phyloP scores from a whole-genome alignment of 2,113 vertebrate species.

The Megaleporinus macrocephalus region DNA sequence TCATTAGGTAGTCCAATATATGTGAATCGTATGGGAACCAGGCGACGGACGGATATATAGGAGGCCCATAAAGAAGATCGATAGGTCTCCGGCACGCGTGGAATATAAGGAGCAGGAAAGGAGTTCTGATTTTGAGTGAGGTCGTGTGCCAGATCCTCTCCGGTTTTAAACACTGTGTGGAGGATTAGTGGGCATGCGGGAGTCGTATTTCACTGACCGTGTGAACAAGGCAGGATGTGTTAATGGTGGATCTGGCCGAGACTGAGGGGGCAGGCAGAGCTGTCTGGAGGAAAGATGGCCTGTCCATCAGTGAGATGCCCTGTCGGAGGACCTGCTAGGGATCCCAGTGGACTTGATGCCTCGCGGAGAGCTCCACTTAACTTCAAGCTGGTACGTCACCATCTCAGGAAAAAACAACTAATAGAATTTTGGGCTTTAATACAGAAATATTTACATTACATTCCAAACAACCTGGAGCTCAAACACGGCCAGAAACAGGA shows the following conservation, averaged over 20 bases:
- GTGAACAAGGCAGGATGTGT: background rate
- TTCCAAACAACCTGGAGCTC: too few relatives aligned
- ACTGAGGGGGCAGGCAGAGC: background rate
- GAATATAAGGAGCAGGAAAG: background rate
- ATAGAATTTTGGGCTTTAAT: too few relatives aligned
- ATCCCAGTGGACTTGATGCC: slow-evolving; percentile 6
- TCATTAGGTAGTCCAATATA: slow-evolving; percentile 23
- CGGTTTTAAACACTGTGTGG: background rate
- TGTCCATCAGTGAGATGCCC: slow-evolving; percentile 39
- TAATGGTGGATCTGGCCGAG: background rate
- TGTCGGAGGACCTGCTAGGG: slow-evolving; percentile 30
- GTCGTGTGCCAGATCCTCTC: background rate
- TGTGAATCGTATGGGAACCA: background rate
- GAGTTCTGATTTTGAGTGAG: background rate
- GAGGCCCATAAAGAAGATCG: slow-evolving; percentile 21
- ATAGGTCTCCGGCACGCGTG: background rate
- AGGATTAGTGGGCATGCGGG: background rate
- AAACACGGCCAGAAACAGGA: too few relatives aligned
- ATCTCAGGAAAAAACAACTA: too few relatives aligned
- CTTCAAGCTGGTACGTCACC: background rate
- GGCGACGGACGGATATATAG: background rate
- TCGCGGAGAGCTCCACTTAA: background rate
- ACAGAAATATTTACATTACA: too few relatives aligned
- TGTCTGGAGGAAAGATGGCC: background rate
- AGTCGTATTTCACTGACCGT: background rate